phyloP scores from a whole-genome alignment of 2,888 invertebrate genomes.

The Bellardia bayeri region DNA sequence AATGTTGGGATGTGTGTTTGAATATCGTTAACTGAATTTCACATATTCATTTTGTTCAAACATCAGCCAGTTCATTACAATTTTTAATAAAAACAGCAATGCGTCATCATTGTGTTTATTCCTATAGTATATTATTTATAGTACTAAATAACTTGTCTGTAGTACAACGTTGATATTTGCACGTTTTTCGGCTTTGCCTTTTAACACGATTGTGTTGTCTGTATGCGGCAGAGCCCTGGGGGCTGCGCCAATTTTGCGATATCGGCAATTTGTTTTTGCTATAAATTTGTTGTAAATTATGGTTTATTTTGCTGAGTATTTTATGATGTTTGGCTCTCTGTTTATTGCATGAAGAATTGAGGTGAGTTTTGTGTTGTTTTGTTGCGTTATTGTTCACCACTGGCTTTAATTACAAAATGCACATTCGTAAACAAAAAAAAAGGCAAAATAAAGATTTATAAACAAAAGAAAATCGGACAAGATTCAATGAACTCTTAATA shows the following conservation, averaged over 20 bases:
- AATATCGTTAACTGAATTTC: conserved; percentile 30
- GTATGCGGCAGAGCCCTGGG: too few relatives aligned
- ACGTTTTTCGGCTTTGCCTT: conserved; percentile 61
- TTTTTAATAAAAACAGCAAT: conserved; percentile 6
- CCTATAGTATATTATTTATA: too few relatives aligned
- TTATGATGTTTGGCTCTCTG: background rate
- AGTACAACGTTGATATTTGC: conserved; percentile 59
- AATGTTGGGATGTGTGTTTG: too few relatives aligned
- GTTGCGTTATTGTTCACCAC: background rate
- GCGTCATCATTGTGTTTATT: conserved; percentile 45
- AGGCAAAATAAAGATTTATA: background rate
- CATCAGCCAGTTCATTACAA: conserved; percentile 9
- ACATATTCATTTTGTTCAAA: conserved; percentile 23
- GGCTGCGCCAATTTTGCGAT: background rate
- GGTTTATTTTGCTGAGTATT: background rate
- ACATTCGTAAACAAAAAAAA: background rate
- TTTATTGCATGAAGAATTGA: conserved; percentile 5
- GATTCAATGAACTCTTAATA: conserved; percentile 13
- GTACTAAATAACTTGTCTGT: too few relatives aligned
- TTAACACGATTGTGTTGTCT: background rate
- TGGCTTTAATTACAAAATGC: background rate
- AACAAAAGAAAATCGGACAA: background rate
- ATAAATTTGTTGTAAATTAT: background rate
- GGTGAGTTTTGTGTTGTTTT: conserved; percentile 26
- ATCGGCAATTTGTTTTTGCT: conserved; percentile 17